These are phyloP conservation scores for Temnothorax unifasciatus DNA, from an alignment of 2,888 invertebrate species.

Conservation along the genomic window DNA sequence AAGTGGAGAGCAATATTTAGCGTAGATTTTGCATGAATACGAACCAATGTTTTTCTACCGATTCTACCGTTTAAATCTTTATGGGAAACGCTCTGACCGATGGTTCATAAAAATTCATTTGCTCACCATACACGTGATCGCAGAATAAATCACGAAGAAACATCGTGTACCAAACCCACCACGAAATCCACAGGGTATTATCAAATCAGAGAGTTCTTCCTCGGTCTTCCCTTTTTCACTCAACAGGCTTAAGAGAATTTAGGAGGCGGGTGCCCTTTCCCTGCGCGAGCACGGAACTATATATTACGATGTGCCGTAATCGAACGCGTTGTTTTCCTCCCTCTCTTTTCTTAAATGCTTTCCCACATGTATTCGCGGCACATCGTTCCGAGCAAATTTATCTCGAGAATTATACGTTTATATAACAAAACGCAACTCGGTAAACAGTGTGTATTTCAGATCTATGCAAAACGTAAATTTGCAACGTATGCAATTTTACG, in stretches of 20 bases:
- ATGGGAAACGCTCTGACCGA: conserved; percentile 29
- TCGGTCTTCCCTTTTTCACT: conserved; percentile 74
- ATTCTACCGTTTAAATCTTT: conserved; percentile 41
- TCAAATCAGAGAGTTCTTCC: conserved; percentile 76
- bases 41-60: not conserved
- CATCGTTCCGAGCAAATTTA: not conserved
- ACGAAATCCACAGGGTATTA: conserved; percentile 74
- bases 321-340: conserved; percentile 46
- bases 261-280: conserved; percentile 63
- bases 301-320: conserved; percentile 58
- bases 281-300: conserved; percentile 62
- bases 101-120: conserved; percentile 67
- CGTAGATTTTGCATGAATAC: conserved; percentile 44
- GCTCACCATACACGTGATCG: conserved; percentile 51
- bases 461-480: not conserved
- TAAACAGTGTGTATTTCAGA: not conserved
- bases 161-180: conserved; percentile 65
- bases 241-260: conserved; percentile 76
- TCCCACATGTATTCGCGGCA: not conserved
- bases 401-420: not conserved
- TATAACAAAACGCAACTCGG: not conserved
- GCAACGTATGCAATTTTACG: not conserved
- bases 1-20: conserved; percentile 39
- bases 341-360: conserved; percentile 7
- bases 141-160: conserved; percentile 68